These are phyloP conservation scores for Spermophilus dauricus DNA, from an alignment of 2,113 vertebrate genomes.

Conservation along the genomic window DNA sequence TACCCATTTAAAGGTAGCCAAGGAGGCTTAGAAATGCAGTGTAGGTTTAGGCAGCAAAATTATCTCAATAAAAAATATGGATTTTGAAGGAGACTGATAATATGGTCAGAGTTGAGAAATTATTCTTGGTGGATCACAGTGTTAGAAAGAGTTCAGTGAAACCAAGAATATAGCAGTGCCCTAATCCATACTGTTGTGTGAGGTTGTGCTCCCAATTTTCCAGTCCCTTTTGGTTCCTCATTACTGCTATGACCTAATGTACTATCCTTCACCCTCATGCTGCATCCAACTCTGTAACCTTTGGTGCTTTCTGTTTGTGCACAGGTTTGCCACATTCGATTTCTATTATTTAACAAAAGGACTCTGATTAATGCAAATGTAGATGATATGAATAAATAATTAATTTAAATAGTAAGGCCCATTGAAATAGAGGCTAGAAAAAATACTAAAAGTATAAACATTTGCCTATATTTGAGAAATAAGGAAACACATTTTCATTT, in stretches of 20 bases:
- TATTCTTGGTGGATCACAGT: neutral
- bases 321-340: neutral
- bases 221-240: neutral
- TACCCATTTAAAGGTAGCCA: neutral
- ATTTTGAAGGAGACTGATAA: neutral
- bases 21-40: neutral
- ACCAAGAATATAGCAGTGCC: neutral
- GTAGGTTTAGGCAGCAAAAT: neutral
- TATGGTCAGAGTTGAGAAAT: neutral
- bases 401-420: neutral
- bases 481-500: neutral
- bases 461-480: neutral
- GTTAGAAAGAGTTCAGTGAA: neutral
- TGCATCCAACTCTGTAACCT: neutral
- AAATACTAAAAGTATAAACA: neutral
- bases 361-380: neutral
- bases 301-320: neutral
- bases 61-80: neutral
- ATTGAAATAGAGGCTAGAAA: neutral
- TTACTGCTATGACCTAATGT: neutral
- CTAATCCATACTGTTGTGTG: neutral
- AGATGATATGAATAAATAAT: neutral
- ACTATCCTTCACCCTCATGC: neutral
- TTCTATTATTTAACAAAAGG: neutral
- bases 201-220: neutral